Percentiles rank a stretch among this genome's conserved stretches.
phyloP scores from a whole-genome alignment of 2,113 vertebrate species.

The Pseudois nayaur region DNA sequence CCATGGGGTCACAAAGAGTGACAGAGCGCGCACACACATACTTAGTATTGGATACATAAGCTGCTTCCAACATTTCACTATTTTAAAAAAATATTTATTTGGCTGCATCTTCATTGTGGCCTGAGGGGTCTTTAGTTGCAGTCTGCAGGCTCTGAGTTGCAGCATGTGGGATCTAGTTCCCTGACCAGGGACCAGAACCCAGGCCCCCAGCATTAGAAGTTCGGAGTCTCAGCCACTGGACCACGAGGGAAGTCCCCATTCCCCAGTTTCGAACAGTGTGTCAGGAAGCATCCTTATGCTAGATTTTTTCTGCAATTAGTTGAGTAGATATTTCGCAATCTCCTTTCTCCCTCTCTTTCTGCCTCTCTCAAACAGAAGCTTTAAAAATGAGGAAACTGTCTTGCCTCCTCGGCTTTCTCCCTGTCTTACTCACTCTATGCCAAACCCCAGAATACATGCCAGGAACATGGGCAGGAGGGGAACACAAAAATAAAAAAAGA shows the following conservation, averaged over 20 bases:
- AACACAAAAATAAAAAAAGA: neutral
- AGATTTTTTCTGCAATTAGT: fast-evolving
- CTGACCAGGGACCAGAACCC: neutral
- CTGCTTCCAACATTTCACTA: neutral
- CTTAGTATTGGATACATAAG: neutral
- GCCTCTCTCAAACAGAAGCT: neutral
- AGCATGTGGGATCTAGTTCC: neutral
- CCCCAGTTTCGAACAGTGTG: neutral
- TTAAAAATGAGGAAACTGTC: neutral
- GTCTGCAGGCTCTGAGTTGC: neutral
- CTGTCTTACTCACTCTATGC: neutral
- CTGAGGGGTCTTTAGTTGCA: neutral
- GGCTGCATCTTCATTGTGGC: neutral
- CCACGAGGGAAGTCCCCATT: neutral
- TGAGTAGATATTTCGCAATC: neutral
- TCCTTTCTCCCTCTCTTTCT: no score
- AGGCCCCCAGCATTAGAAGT: neutral
- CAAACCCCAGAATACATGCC: neutral
- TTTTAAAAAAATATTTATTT: neutral
- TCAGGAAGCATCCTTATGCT: neutral
- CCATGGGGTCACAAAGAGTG: neutral
- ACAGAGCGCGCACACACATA: neutral
- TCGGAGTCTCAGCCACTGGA: neutral
- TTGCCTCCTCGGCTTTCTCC: neutral
- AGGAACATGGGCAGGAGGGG: fast-evolving